Percentiles rank a stretch among this genome's conserved stretches.
Conservation (phyloP, 2,888 invertebrate species). For the Hyposoter dolosus region DNA sequence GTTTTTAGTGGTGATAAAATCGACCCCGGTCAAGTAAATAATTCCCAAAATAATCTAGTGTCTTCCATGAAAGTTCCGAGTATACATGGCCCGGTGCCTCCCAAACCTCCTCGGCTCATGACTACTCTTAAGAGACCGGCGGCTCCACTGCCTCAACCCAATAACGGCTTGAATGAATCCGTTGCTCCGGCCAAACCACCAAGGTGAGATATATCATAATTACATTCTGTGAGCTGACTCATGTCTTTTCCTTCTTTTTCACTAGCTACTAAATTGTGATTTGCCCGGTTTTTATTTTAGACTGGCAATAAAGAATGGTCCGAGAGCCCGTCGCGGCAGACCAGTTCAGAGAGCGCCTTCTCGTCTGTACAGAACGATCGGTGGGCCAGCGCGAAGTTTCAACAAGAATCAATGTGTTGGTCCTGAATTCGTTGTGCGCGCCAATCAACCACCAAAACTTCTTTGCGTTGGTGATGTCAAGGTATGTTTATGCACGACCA, state of each 20-base stretch:
- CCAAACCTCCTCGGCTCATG: conserved; percentile 81
- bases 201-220: conserved; percentile 71
- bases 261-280: neutral
- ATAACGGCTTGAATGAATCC: conserved; percentile 67
- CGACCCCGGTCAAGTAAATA: conserved; percentile 45
- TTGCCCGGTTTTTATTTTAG: conserved; percentile 41
- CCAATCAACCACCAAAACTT: conserved; percentile 88
- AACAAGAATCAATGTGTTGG: conserved; percentile 86
- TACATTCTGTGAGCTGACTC: neutral
- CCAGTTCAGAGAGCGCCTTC: conserved; percentile 91
- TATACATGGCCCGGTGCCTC: conserved; percentile 75
- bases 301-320: conserved; percentile 78
- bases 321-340: conserved; percentile 86
- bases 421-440: conserved; percentile 91
- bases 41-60: conserved; percentile 76
- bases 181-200: conserved; percentile 79
- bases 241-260: neutral
- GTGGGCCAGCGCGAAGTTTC: conserved; percentile 84
- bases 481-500: conserved; percentile 77
- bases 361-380: conserved; percentile 88
- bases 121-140: conserved; percentile 78
- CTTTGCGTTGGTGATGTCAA: conserved; percentile 87
- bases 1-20: conserved; percentile 55
- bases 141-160: conserved; percentile 72
- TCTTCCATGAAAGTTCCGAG: conserved; percentile 75